These are phyloP conservation scores for Aelia acuminata DNA, from an alignment of 2,888 invertebrate genomes.

Conservation along the genomic window DNA sequence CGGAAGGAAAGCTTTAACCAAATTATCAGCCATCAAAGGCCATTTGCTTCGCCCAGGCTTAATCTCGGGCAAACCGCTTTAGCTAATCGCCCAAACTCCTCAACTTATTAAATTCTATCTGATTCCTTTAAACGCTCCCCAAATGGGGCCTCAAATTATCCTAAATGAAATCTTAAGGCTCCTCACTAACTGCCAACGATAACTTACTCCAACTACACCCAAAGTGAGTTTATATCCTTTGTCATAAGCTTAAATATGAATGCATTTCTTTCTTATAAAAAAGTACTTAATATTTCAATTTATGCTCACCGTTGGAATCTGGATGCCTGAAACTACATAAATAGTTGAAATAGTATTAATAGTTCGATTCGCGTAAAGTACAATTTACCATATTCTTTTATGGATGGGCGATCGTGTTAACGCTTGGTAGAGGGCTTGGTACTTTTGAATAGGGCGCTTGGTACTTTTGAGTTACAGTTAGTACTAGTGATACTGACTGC, in stretches of 20 bases:
- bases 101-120: constrained; percentile 34
- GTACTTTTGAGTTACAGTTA: too few species aligned
- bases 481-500: too few species aligned
- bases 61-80: neutral
- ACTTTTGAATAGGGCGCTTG: too few species aligned
- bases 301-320: too few species aligned
- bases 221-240: neutral
- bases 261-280: neutral
- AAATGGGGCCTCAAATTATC: constrained; percentile 19
- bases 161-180: constrained; percentile 7
- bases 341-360: too few species aligned
- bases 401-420: too few species aligned
- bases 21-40: constrained; percentile 24
- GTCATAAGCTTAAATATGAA: neutral
- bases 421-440: too few species aligned
- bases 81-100: constrained; percentile 27
- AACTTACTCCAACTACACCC: neutral
- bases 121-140: neutral
- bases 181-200: neutral
- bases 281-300: too few species aligned
- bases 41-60: neutral
- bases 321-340: too few species aligned
- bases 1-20: neutral
- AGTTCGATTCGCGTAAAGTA: too few species aligned
- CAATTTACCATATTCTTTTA: too few species aligned